phyloP scores from a whole-genome alignment of 2,797 vertebrate genomes.

The Presbytis comata region DNA sequence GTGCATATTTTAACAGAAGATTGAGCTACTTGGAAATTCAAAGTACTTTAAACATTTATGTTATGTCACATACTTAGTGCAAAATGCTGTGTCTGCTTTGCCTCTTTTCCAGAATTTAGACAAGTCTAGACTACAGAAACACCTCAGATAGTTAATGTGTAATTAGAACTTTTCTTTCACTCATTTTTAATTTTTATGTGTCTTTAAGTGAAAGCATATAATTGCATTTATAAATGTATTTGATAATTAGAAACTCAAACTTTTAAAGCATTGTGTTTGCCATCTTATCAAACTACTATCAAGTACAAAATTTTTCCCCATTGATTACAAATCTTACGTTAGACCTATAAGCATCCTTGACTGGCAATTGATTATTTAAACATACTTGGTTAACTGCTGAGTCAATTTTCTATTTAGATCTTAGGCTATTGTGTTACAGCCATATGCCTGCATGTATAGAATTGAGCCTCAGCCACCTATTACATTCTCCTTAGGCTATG shows the following conservation, averaged over 20 bases:
- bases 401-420: neutral
- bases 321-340: neutral
- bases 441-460: neutral
- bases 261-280: neutral
- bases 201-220: neutral
- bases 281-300: neutral
- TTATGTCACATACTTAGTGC: conserved; percentile 7
- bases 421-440: neutral
- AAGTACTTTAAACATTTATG: conserved; percentile 6
- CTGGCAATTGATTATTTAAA: neutral
- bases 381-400: neutral
- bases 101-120: conserved; percentile 17
- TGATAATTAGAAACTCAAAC: neutral
- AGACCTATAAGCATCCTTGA: neutral
- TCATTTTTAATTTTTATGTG: neutral
- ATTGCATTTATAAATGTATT: neutral
- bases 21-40: conserved; percentile 32
- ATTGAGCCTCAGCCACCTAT: neutral
- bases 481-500: neutral
- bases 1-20: conserved; percentile 23
- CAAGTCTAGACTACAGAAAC: neutral
- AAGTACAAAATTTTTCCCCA: neutral
- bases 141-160: neutral
- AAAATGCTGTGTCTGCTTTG: neutral
- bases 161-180: neutral